phyloP scores from a whole-genome alignment of 2,797 vertebrate species.

The Sebastes vulpes region DNA sequence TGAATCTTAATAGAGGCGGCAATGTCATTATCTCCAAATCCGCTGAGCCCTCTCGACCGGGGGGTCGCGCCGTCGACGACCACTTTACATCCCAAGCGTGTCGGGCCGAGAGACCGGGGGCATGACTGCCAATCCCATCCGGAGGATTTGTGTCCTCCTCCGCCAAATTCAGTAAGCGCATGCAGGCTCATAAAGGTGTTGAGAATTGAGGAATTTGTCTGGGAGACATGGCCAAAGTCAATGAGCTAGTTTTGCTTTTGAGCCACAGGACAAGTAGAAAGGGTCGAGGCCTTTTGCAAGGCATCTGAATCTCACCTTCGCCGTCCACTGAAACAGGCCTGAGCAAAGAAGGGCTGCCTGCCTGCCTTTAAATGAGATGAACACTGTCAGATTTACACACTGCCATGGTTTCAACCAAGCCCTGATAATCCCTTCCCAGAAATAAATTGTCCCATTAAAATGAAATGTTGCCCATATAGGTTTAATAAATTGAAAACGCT shows the following conservation, averaged over 20 bases:
- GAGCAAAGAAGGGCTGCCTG: constrained; percentile 16
- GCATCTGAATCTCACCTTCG: constrained; percentile 13
- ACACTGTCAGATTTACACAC: constrained; percentile 77
- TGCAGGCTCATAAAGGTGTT: constrained; percentile 78
- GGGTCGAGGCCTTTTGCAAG: constrained; percentile 9
- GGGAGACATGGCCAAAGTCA: constrained; percentile 79
- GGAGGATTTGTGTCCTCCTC: constrained; percentile 80
- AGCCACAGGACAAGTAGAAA: not conserved
- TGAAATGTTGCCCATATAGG: constrained; percentile 84
- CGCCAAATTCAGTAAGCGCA: constrained; percentile 77
- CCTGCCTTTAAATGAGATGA: constrained; percentile 61
- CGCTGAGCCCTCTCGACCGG: constrained; percentile 76
- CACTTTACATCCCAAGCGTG: constrained; percentile 78
- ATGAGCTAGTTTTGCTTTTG: constrained; percentile 59
- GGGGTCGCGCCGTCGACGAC: constrained; percentile 59
- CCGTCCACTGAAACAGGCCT: constrained; percentile 31
- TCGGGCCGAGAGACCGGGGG: constrained; percentile 66
- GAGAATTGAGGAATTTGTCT: constrained; percentile 77
- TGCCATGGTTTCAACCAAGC: constrained; percentile 71
- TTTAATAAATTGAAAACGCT: constrained; percentile 86
- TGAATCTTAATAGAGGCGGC: constrained; percentile 80
- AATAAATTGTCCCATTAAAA: constrained; percentile 86
- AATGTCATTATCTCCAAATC: constrained; percentile 84
- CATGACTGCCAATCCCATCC: constrained; percentile 83
- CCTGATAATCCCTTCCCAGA: constrained; percentile 78